Conservation (phyloP, 1,140 invertebrate species). For the Diuraphis noxia region DNA sequence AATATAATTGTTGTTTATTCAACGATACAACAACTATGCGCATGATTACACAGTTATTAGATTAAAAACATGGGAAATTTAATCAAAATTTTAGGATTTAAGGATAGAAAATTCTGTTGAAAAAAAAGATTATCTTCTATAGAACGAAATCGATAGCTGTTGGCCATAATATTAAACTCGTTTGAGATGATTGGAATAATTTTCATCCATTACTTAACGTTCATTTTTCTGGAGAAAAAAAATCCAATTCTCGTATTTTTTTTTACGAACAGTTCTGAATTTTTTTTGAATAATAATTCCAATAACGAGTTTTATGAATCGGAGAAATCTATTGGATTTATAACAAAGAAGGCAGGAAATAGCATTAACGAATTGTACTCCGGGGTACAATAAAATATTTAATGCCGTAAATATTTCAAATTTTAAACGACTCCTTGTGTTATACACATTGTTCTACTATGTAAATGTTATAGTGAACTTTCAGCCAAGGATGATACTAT, state of each 20-base stretch:
- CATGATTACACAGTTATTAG: neutral
- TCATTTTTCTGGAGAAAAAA: neutral
- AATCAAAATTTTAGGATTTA: neutral
- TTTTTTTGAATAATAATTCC: neutral
- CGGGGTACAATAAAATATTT: neutral
- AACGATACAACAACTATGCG: neutral
- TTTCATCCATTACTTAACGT: neutral
- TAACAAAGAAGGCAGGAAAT: neutral
- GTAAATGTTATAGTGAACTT: neutral
- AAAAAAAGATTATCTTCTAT: neutral
- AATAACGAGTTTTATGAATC: neutral
- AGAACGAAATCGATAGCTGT: neutral
- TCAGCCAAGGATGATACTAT: neutral
- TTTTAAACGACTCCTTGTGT: neutral
- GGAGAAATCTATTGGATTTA: neutral
- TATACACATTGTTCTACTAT: neutral
- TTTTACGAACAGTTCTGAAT: neutral
- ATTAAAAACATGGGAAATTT: neutral
- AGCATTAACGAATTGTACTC: neutral
- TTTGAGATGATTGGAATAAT: neutral
- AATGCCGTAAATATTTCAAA: neutral
- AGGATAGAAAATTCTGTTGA: neutral
- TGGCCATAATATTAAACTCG: neutral
- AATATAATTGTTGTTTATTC: constrained; percentile 23
- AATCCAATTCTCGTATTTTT: neutral